These are phyloP conservation scores for Metellina segmentata DNA, from an alignment of 2,888 invertebrate genomes.

Conservation along the genomic window DNA sequence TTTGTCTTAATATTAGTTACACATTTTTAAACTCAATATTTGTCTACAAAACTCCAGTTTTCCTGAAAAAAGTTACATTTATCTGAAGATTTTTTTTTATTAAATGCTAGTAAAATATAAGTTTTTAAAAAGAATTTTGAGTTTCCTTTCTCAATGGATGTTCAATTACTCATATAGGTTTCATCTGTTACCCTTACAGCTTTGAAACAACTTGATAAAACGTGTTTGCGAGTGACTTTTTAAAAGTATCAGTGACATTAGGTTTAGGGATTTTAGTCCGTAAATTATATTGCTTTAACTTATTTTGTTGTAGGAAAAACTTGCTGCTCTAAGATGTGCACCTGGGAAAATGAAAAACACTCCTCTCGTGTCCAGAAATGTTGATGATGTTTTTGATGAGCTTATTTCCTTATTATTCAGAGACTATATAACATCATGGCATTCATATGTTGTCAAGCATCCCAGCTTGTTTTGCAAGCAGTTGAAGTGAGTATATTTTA, in stretches of 20 bases:
- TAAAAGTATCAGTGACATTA: not conserved
- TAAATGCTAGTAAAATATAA: no score
- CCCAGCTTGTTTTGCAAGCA: conserved; percentile 83
- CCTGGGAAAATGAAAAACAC: conserved; percentile 68
- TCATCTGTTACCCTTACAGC: not conserved
- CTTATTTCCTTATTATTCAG: conserved; percentile 89
- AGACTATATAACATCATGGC: conserved; percentile 90
- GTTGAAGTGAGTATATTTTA: conserved; percentile 79
- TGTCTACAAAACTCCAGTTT: no score
- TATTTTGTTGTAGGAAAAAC: conserved; percentile 51
- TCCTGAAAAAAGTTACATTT: no score
- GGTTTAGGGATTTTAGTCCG: not conserved
- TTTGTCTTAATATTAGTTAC: no score
- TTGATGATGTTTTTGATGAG: conserved; percentile 91
- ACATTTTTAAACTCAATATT: no score
- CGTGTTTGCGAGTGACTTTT: not conserved
- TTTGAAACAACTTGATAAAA: not conserved
- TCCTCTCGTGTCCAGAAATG: conserved; percentile 84
- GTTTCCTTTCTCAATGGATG: no score
- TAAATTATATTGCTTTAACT: not conserved
- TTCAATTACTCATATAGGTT: not conserved
- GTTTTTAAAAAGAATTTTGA: no score
- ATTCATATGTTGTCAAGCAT: conserved; percentile 86
- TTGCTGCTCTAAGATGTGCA: conserved; percentile 44
- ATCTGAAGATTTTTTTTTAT: no score